phyloP scores from a whole-genome alignment of 2,888 invertebrate species.

The Volucella bombylans region DNA sequence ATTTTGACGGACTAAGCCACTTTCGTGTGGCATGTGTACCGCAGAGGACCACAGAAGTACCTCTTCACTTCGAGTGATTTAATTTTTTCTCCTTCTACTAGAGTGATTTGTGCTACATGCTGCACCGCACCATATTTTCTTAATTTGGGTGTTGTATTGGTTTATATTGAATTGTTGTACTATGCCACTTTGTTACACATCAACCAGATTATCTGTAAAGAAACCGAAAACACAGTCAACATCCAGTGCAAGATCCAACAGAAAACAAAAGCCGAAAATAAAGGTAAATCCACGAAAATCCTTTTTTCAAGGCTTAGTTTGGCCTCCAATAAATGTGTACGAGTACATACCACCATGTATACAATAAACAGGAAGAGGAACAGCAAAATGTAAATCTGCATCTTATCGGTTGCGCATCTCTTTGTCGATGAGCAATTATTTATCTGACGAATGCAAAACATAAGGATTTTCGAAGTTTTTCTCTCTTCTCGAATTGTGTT shows the following conservation, averaged over 20 bases:
- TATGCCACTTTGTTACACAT: conserved; percentile 28
- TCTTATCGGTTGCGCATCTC: conserved; percentile 61
- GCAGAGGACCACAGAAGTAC: background rate
- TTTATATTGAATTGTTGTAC: no score
- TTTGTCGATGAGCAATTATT: conserved; percentile 57
- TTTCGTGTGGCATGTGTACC: conserved; percentile 36
- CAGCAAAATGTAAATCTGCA: conserved; percentile 27
- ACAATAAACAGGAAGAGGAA: conserved; percentile 8
- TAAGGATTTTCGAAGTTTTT: conserved; percentile 63
- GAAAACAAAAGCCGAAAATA: conserved; percentile 22
- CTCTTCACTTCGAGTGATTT: conserved; percentile 7
- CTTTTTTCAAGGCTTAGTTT: conserved; percentile 19
- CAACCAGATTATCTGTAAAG: conserved; percentile 21
- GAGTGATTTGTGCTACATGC: conserved; percentile 19
- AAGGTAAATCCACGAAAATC: conserved; percentile 50
- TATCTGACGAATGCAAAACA: conserved; percentile 60
- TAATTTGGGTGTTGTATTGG: background rate
- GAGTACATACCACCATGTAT: conserved; percentile 23
- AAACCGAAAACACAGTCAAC: background rate
- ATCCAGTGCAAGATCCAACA: background rate
- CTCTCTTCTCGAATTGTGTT: conserved; percentile 7
- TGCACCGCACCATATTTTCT: conserved; percentile 3
- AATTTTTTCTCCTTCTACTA: conserved; percentile 4
- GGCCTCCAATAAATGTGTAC: background rate
- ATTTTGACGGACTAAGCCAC: conserved; percentile 46